Evolutionary conservation across 2,797 vertebrate species (phyloP), one percentile per base, ranked within the genome.

Genomic region (Amblyopsis hoosieri): DNA sequence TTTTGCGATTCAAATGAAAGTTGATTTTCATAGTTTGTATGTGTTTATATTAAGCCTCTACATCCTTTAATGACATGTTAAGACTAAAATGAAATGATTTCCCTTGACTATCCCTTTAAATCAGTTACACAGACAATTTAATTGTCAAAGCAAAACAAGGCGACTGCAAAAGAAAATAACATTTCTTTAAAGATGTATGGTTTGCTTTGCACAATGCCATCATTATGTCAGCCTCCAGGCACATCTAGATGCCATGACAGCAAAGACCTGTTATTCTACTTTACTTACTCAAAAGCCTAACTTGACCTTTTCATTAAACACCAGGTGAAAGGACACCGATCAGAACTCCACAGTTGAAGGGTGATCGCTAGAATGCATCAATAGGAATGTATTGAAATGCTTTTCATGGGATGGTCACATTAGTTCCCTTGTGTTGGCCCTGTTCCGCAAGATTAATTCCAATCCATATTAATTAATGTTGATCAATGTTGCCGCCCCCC

Each of bases 401-500:
- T 71, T 17, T 71, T 67, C 60, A 46, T 29, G 13, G 69, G 58
- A 29, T 67, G 68, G 52, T 66, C 66, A 71, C 67, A 58, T 75
- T 62, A 77, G 50, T 45, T 70, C 71, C 60, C 63, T 60, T 54
- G 79, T 71, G 71, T 67, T 68, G 65, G 63, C 66, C 60, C 69
- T 52, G 70, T 81, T 84, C 71, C 59, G 59, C 81, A 67, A 81
- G 69, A 90, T 91, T 86, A 84, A 84, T 82, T 74, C 56, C 47
- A 76, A 84, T 93, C 89, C 79, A 90, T 92, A 83, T 81, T 86
- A 87, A 89, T 92, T 89, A 87, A 85, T 85, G 80, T 65, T 68
- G 78, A 89, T 90, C 82, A 70, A 88, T 89, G 69, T 66, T 51
- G 53, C 71, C 60, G 67, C 81, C 81, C 81, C 74, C 78, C 67